Evolutionary conservation across 2,888 invertebrate species (phyloP).

Genomic region (Agrochola circellaris): DNA sequence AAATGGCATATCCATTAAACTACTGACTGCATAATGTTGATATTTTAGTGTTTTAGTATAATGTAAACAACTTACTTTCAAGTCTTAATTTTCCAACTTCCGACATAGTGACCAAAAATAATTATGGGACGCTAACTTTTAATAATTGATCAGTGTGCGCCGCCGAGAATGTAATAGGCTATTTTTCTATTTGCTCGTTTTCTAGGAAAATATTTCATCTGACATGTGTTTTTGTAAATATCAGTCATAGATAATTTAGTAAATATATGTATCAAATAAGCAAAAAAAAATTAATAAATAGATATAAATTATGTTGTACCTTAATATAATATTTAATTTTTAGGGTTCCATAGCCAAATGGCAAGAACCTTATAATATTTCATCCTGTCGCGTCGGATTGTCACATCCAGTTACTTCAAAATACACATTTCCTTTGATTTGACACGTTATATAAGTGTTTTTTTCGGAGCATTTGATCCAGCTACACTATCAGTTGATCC

Average conservation of each 20-base stretch:
- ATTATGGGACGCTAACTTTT: too few relatives aligned
- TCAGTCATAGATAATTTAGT: slow-evolving; percentile 3
- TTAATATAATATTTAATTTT: not conserved
- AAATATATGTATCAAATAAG: not conserved
- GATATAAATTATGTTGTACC: not conserved
- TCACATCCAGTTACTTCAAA: too few relatives aligned
- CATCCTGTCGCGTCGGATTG: not conserved
- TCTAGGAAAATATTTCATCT: not conserved
- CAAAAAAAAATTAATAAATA: not conserved
- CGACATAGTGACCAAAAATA: too few relatives aligned
- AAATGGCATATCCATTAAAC: too few relatives aligned
- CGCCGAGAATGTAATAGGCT: not conserved
- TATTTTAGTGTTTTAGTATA: too few relatives aligned
- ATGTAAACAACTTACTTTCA: too few relatives aligned
- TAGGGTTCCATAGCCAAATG: not conserved
- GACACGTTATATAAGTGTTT: too few relatives aligned
- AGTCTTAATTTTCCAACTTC: too few relatives aligned
- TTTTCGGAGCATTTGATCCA: too few relatives aligned
- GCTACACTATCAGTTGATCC: too few relatives aligned
- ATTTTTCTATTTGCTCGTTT: not conserved
- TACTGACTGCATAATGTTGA: too few relatives aligned
- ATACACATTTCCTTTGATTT: too few relatives aligned
- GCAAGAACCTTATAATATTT: not conserved
- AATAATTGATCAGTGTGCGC: not conserved
- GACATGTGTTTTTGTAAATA: slow-evolving; percentile 22